A percentile compares a stretch with the other conserved stretches of the same genome.
Conservation (phyloP, 2,797 vertebrate genomes). For the Enteromius treurensis region DNA sequence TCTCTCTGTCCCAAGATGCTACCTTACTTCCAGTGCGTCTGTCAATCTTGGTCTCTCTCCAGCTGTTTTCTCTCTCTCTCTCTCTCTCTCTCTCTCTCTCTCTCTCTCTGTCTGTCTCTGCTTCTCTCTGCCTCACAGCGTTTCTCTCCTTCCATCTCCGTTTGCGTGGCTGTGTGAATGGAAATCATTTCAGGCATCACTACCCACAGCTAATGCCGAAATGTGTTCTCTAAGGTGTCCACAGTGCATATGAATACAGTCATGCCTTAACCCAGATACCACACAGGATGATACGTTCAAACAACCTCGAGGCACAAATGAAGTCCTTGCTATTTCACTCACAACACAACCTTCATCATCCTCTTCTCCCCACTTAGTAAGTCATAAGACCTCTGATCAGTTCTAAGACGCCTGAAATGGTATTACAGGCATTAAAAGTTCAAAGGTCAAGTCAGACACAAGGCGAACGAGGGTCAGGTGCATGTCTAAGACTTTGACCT, state of each 20-base stretch:
- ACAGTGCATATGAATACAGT: conserved; percentile 74
- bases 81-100: conserved; percentile 27
- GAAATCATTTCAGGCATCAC: conserved; percentile 81
- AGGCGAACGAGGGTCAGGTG: conserved; percentile 34
- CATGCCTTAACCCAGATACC: conserved; percentile 71
- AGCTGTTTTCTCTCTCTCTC: conserved; percentile 30
- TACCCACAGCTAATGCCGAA: conserved; percentile 75
- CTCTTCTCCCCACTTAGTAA: conserved; percentile 7
- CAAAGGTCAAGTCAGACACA: conserved; percentile 24
- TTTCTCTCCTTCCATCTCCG: conserved; percentile 61
- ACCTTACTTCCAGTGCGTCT: conserved; percentile 15
- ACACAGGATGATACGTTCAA: conserved; percentile 33
- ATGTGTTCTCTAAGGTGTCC: conserved; percentile 73
- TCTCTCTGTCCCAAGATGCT: not conserved
- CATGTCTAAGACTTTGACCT: conserved; percentile 44
- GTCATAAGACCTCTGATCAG: conserved; percentile 21
- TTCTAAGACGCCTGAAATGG: conserved; percentile 14
- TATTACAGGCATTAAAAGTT: conserved; percentile 17
- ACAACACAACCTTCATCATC: conserved; percentile 21
- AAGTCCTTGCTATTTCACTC: not conserved
- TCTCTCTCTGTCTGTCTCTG: conserved; percentile 3
- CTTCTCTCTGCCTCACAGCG: conserved; percentile 17
- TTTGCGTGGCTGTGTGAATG: conserved; percentile 64
- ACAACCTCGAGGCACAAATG: conserved; percentile 39
- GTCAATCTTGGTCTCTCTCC: conserved; percentile 33